phyloP scores from a whole-genome alignment of 2,113 vertebrate species.

The Bombycilla garrulus region DNA sequence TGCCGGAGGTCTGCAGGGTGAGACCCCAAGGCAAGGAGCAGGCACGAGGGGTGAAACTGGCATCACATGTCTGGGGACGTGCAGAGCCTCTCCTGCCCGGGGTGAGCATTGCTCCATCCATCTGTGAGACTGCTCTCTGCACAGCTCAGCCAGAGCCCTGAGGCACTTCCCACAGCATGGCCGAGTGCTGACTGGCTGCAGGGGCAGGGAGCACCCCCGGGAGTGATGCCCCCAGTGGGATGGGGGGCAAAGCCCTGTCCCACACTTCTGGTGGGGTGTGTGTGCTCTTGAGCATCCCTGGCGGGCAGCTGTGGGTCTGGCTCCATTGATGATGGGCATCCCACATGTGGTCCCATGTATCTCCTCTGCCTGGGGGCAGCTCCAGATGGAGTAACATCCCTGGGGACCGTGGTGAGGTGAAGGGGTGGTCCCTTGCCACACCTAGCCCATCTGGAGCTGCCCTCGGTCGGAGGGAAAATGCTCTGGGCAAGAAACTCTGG shows the following conservation, averaged over 20 bases:
- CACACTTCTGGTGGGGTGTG: accelerated
- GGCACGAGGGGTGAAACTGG: not conserved
- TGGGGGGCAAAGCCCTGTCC: not conserved
- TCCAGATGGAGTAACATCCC: not conserved
- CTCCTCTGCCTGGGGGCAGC: not conserved
- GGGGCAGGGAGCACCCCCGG: not conserved
- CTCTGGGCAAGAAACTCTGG: not conserved
- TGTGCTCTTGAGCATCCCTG: not conserved
- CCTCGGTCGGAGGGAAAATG: accelerated
- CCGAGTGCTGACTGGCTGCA: not conserved
- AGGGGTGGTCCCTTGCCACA: not conserved
- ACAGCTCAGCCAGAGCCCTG: not conserved
- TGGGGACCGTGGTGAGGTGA: not conserved
- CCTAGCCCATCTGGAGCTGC: not conserved
- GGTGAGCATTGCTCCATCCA: not conserved
- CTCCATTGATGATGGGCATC: not conserved
- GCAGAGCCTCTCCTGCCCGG: not conserved
- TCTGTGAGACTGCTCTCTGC: not conserved
- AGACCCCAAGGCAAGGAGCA: not conserved
- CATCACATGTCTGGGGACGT: accelerated
- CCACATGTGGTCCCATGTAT: not conserved
- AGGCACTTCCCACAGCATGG: not conserved
- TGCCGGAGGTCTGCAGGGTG: not conserved
- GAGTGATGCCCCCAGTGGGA: not conserved
- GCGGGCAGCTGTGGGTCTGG: not conserved